Evolutionary conservation across 2,113 vertebrate species (phyloP), one percentile per base, ranked within the genome.

Genomic region (Pedetes capensis): DNA sequence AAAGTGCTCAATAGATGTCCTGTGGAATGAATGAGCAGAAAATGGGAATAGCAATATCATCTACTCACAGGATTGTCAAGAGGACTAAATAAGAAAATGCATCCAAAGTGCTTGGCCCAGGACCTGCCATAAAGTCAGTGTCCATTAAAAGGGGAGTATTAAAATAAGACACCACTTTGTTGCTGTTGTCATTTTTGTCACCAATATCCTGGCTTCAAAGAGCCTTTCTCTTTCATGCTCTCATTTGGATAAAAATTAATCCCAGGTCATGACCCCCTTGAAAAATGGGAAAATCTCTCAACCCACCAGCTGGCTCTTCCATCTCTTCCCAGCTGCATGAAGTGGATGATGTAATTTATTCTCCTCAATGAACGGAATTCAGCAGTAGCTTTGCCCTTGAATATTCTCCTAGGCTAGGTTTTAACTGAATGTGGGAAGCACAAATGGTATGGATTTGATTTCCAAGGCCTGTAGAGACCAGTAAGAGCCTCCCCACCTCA

Each of bases 391-490:
- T 76, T 80, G 32, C 66, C 72, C 64, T 92, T 88, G 88, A 42
- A 53, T 68, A 81, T 32, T 20, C 59, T 88, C 79, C 37, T 16
- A 59, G 92, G 84, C 18, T 12, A 37, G 37, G 34, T 69, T n/a
- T 81, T 83, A 84, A 57, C 59, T 47, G 23, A 68, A 80, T 8
- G 34, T 44, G 44, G 68, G 85, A 81, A 42, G 51, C 85, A 72
- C 68, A 78, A 59, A 71, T 44, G 92, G 61, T 72, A 51, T 72
- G 53, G 29, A 64, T 82, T 81, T 75, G 37, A 44, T 64, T 81
- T 81, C 49, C 64, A 59, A 53, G 78, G 69, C 68, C 91, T 88
- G 53, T 42, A 63, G 96, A 93, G 63, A 37, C 83, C 29, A 32
- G 25, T 23, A 39, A 61, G 71, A 64, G 53, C 32, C 22, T 64